Conservation (phyloP, 1,140 invertebrate genomes). For the Lordiphosa collinella region DNA sequence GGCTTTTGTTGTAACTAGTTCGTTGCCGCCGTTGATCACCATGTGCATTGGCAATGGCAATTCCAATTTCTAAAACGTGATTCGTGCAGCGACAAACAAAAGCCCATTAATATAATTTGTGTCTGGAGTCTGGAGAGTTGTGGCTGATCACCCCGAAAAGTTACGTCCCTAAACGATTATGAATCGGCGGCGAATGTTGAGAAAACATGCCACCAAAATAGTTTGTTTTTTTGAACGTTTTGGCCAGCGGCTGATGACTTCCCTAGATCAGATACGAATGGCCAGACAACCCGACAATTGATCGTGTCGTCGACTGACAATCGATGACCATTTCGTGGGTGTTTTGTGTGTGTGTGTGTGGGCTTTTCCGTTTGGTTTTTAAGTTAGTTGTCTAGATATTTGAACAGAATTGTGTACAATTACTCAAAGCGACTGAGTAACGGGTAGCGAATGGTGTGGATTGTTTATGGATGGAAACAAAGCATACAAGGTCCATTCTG, state of each 20-base stretch:
- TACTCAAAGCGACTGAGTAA: too few species aligned
- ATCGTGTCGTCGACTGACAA: conserved; percentile 6
- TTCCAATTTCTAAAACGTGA: conserved; percentile 4
- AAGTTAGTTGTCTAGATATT: too few species aligned
- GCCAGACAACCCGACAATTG: not conserved
- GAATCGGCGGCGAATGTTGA: conserved; percentile 6
- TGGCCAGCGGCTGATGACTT: not conserved
- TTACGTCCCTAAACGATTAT: conserved; percentile 12
- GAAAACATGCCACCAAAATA: not conserved
- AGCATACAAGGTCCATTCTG: too few species aligned
- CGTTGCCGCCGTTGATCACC: not conserved
- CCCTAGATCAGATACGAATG: conserved; percentile 7
- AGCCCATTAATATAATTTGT: conserved; percentile 21
- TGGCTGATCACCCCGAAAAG: conserved; percentile 1
- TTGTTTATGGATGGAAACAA: too few species aligned
- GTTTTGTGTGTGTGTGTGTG: not conserved
- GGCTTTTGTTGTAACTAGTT: not conserved
- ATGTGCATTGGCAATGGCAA: conserved; percentile 3
- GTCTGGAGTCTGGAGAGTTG: conserved; percentile 8
- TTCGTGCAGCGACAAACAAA: conserved; percentile 13
- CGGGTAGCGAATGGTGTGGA: too few species aligned
- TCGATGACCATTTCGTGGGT: conserved; percentile 8
- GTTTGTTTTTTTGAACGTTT: conserved; percentile 1
- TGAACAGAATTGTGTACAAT: too few species aligned
- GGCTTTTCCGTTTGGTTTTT: too few species aligned